Base-by-base conservation (phyloP, 2,797 vertebrate genomes). In the Cyprinella venusta region DNA sequence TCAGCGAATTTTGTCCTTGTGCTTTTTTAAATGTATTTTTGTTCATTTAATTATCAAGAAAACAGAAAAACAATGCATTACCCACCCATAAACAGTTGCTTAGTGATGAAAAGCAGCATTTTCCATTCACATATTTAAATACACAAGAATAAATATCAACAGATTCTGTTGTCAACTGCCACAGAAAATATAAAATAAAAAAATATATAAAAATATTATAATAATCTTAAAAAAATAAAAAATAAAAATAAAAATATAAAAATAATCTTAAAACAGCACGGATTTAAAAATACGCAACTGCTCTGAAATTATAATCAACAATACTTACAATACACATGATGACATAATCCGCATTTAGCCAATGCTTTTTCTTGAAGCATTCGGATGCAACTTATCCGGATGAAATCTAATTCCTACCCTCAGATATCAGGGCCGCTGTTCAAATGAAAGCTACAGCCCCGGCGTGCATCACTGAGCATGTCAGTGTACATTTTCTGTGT, bases 391-490 rank as follows among this genome's bases (percentile, higher is more conserved):
- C 18, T 80, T n/a, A 26, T 65, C 6, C 21, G 21, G 38, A 26
- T 19, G 15, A 64, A 65, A 67, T 52, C 45, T n/a, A 45, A 63
- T 59, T 81, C 79, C 38, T 38, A 13, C 33, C 42, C 45, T 75
- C 70, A 33, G 30, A 65, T 63, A 24, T 50, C 18, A 71, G 38
- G 21, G 67, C 9, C 10, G 2, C 38, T 33, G 52, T 67, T 26
- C 30, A 52, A 79, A 67, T 38, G 63, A 80, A 71, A 80, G 38
- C 79, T 61, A 61, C 69, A 38, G 56, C 19, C 24, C 54, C 16
- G 21, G 26, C 30, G 15, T 82, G 80, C 80, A 75, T 81, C 69
- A 38, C 26, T 74, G 70, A 74, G 33, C 80, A 75, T 74, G 59
- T 81, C 69, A 30, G 26, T 19, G 24, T 42, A 74, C 69, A 81